Evolutionary conservation across 2,113 vertebrate species (phyloP).

Genomic region (Probosciger aterrimus): DNA sequence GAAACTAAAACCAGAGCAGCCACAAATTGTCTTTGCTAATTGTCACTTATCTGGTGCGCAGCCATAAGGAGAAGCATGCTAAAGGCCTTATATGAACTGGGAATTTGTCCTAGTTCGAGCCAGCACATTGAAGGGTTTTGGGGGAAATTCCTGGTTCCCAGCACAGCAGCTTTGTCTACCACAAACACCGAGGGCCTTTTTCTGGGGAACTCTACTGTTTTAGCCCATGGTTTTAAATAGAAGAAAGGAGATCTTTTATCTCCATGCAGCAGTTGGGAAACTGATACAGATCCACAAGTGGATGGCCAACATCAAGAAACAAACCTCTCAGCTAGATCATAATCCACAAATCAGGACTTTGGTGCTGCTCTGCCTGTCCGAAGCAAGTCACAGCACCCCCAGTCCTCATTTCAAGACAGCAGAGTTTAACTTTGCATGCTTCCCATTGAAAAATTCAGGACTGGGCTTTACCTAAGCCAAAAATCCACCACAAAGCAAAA

Average conservation of each 20-base stretch:
- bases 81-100: background rate
- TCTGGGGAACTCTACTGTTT: background rate
- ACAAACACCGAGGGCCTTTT: background rate
- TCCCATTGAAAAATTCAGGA: background rate
- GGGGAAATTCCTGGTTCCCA: background rate
- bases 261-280: background rate
- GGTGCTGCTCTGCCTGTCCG: background rate
- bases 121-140: background rate
- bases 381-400: background rate
- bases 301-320: background rate
- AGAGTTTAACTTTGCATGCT: background rate
- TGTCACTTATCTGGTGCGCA: background rate
- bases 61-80: background rate
- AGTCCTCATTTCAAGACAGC: background rate
- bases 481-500: background rate
- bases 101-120: background rate
- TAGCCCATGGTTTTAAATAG: background rate
- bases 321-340: background rate
- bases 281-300: background rate
- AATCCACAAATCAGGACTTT: background rate
- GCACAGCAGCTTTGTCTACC: background rate
- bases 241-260: background rate
- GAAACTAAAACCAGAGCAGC: background rate
- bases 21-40: background rate
- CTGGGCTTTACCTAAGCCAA: background rate